Conservation (phyloP, 2,888 invertebrate species). For the Tenthredo livida region DNA sequence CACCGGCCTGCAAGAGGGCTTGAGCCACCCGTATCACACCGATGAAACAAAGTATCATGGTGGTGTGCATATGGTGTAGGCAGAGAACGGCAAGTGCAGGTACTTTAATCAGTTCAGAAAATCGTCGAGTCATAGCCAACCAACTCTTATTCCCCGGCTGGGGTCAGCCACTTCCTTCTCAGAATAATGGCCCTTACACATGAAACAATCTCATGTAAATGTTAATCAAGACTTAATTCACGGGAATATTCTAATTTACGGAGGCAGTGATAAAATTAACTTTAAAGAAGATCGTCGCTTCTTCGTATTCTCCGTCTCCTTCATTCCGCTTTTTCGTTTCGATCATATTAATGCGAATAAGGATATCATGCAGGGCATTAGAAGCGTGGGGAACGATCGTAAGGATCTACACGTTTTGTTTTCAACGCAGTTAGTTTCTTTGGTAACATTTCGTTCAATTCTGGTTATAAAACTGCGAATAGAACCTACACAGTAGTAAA, state of each 20-base stretch:
- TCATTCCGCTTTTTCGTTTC: no score
- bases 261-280: conserved; percentile 18
- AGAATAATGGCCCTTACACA: conserved; percentile 65
- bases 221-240: conserved; percentile 62
- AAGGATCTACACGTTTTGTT: no score
- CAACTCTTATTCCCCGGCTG: conserved; percentile 58
- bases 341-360: no score
- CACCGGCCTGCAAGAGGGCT: not conserved
- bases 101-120: conserved; percentile 60
- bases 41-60: conserved; percentile 19
- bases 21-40: not conserved
- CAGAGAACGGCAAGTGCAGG: conserved; percentile 44
- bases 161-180: conserved; percentile 60
- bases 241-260: conserved; percentile 45
- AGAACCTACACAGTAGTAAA: conserved; percentile 36
- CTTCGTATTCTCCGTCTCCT: no score
- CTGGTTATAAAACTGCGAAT: conserved; percentile 60
- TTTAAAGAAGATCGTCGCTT: conserved; percentile 13
- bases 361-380: no score
- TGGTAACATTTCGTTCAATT: conserved; percentile 35
- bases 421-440: conserved; percentile 20
- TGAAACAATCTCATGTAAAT: conserved; percentile 64
- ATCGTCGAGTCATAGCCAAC: conserved; percentile 63
- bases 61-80: conserved; percentile 37
- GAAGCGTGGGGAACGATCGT: no score